Base-by-base conservation (phyloP, 2,113 vertebrate species). In the Clarias batrachus region DNA sequence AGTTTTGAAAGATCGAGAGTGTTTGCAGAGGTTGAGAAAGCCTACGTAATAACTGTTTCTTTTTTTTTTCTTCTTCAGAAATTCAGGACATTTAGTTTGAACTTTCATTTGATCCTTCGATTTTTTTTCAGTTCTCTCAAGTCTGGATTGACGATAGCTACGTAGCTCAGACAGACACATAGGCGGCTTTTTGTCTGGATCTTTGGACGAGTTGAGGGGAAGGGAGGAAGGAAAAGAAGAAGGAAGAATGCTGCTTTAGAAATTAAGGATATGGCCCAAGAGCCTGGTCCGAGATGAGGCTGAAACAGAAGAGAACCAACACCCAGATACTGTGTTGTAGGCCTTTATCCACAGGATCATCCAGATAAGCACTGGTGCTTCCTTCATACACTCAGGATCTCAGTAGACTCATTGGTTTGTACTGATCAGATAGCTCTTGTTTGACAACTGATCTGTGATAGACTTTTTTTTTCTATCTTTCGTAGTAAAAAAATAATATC, bases 341-440 rank as follows among this genome's bases (percentile, higher is more conserved):
- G 68, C 76, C 16, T 87, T 78, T 57, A 87, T 59, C 19, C 37
- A 73, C 82, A 89, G 82, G 88, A 89, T 91, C 85, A 88, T 91
- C 87, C 87, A 88, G 87, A 90, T 89, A 91, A 92, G 91, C 89
- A 88, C 90, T 89, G 86, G 84, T 90, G 89, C 89, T 87, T 86
- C 84, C 81, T 90, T 90, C 86, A 89, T 76, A 73, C 68, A 86
- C 89, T 90, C 89, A 90, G 89, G 89, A 90, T 90, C 56, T 85
- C 81, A 60, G 86, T 85, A 90, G 88, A 93, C 89, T 93, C 90
- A 92, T 91, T 90, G 90, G 88, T 91, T 65, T 19, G 76, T 89
- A 90, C 82, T 89, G 85, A 78, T 89, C 88, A 85, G 68, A 63
- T 62, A 82, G 78, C 14, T 81, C 65, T 33, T 14, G 54, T 37